Evolutionary conservation across 1,140 invertebrate species (phyloP).

Genomic region (Meloidogyne floridensis): DNA sequence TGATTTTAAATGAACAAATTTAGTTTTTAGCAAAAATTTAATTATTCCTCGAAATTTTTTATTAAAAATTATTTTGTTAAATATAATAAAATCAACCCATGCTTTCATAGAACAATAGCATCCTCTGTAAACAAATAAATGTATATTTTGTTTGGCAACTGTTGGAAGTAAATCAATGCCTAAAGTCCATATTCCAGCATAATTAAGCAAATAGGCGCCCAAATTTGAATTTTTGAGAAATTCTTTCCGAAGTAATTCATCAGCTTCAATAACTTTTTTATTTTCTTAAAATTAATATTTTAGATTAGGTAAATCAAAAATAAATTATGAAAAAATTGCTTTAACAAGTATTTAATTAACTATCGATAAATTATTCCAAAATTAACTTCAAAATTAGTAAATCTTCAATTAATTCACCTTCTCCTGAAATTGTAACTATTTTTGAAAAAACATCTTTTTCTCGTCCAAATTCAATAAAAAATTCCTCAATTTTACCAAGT

Average conservation of each 20-base stretch:
- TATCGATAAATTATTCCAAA: too few relatives aligned
- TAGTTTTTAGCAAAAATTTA: too few relatives aligned
- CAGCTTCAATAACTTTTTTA: neutral
- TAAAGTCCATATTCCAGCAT: slow-evolving; percentile 14
- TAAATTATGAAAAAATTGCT: too few relatives aligned
- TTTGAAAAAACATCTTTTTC: neutral
- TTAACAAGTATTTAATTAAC: too few relatives aligned
- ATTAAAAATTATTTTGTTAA: neutral
- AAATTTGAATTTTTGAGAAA: neutral
- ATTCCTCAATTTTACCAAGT: neutral
- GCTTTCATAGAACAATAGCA: slow-evolving; percentile 22
- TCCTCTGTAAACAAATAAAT: slow-evolving; percentile 16
- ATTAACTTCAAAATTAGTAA: too few relatives aligned
- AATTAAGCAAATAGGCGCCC: slow-evolving; percentile 23
- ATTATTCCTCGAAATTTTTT: too few relatives aligned
- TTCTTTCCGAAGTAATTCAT: slow-evolving; percentile 4
- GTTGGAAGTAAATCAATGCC: slow-evolving; percentile 10
- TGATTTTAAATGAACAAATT: too few relatives aligned
- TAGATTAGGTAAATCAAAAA: too few relatives aligned
- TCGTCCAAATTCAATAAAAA: neutral
- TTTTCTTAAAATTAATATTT: neutral
- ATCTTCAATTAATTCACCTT: neutral
- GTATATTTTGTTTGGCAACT: neutral
- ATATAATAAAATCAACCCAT: slow-evolving; percentile 8
- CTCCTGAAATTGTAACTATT: neutral